Evolutionary conservation across 2,888 invertebrate genomes (phyloP), one percentile per base, ranked within the genome.

Genomic region (Cephus sareptanus): DNA sequence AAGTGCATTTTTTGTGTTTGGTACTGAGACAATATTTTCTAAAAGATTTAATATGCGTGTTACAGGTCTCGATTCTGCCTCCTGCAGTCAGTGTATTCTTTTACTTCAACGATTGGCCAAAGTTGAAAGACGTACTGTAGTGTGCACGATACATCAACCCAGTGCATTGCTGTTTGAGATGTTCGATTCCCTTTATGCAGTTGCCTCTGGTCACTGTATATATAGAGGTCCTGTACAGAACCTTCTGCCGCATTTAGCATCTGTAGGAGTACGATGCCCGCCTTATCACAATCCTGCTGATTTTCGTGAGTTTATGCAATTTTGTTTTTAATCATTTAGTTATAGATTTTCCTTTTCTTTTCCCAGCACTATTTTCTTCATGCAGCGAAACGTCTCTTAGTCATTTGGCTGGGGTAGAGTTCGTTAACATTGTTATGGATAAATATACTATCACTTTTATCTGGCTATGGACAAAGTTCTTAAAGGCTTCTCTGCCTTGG

Each of bases 201-300:
- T 98, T 30, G 94, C 97, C 0, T 94, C 93, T 71, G 98, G 98
- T 3, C 94, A 95, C 79, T 97, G 97, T 85, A 94, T 98, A 83
- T 98, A 97, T 91, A 94, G 96, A 85, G 98, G 98, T 9, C 93
- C 95, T 0, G 94, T 96, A 0, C 92, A 92, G 33, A 94, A 94
- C 68, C 92, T 99, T 40, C 92, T 98, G 70, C 96, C 97, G 0
- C 97, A 97, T 87, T 92, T 98, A 77, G 93, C 94, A 11, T 94
- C 94, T 13, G 94, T 97, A 69, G 96, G 95, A 23, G 92, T 98
- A 15, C 92, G 94, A 34, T 99, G 98, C 90, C 98, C 98, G 3
- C 93, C 96, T 31, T 98, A 98, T 89, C 98, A 98, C 92, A 98
- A 98, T 91, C 98, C 98, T 0, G 98, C 98, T 13, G 98, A 98